Conservation (phyloP, 2,797 vertebrate genomes). For the Meriones psammophilus region DNA sequence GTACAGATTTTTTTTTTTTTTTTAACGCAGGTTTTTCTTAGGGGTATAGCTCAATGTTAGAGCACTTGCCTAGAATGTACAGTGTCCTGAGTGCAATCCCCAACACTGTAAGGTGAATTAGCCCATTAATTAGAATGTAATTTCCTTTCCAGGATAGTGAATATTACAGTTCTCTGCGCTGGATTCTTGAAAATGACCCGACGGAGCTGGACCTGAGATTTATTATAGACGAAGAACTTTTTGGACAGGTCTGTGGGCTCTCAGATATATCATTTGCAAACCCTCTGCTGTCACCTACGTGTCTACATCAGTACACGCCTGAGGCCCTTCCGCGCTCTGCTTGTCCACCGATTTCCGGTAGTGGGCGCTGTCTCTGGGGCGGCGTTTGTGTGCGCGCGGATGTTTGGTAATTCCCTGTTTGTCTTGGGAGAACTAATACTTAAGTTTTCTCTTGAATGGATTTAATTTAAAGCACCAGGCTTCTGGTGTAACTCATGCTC, state of each 20-base stretch:
- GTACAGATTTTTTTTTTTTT: slow-evolving; percentile 8
- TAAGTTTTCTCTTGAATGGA: slow-evolving; percentile 67
- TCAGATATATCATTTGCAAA: slow-evolving; percentile 39
- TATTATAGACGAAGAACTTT: slow-evolving; percentile 97
- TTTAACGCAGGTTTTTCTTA: background rate
- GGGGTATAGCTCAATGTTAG: background rate
- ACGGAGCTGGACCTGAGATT: slow-evolving; percentile 96
- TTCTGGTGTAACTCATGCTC: slow-evolving; percentile 40
- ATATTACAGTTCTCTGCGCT: slow-evolving; percentile 97
- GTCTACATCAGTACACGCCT: background rate
- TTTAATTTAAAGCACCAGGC: slow-evolving; percentile 70
- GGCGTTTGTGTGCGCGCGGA: slow-evolving; percentile 51
- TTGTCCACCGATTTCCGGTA: background rate
- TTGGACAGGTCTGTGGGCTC: slow-evolving; percentile 94
- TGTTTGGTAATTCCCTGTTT: slow-evolving; percentile 47
- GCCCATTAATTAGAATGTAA: background rate
- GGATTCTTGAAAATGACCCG: slow-evolving; percentile 99
- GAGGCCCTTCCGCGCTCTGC: background rate
- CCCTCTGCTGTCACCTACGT: background rate
- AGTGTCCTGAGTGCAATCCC: background rate
- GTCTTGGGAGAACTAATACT: slow-evolving; percentile 67
- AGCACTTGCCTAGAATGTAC: too few relatives aligned
- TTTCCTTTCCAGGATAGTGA: slow-evolving; percentile 93
- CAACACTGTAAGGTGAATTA: background rate
- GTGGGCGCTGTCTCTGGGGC: slow-evolving; percentile 26